These are phyloP conservation scores for Platalea minor DNA, from an alignment of 2,797 vertebrate species.

Conservation along the genomic window DNA sequence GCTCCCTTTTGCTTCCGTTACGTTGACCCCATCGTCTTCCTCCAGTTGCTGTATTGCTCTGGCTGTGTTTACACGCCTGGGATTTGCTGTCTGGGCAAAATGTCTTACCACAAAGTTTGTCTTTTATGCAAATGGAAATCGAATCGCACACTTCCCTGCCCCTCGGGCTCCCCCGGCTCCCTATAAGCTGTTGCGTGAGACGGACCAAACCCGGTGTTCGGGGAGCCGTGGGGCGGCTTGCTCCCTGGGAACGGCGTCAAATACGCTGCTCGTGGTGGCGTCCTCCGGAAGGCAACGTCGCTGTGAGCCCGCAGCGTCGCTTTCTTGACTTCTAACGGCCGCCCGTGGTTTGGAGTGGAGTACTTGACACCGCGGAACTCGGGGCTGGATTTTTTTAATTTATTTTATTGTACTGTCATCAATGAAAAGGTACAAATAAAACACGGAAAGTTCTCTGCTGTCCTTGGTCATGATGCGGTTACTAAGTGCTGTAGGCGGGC, in stretches of 20 bases:
- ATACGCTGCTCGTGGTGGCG: not conserved
- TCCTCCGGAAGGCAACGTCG: not conserved
- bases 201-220: rapidly evolving
- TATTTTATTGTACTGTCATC: not conserved
- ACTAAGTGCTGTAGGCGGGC: not conserved
- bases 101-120: not conserved
- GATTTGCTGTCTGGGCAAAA: not conserved
- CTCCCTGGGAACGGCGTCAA: not conserved
- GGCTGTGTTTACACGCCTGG: not conserved
- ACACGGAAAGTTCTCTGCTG: not conserved
- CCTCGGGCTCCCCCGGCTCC: not conserved
- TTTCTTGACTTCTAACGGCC: not conserved
- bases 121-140: not conserved
- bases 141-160: not conserved
- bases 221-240: not conserved
- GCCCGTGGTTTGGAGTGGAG: not conserved
- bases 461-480: not conserved
- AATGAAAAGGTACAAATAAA: slow-evolving; percentile 41
- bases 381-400: not conserved
- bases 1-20: not conserved
- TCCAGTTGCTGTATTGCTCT: not conserved
- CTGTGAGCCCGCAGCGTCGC: not conserved
- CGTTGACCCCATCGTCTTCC: not conserved
- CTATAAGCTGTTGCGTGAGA: not conserved
- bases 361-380: not conserved